Evolutionary conservation across 2,113 vertebrate genomes (phyloP).

Genomic region (Rhagologus leucostigma): DNA sequence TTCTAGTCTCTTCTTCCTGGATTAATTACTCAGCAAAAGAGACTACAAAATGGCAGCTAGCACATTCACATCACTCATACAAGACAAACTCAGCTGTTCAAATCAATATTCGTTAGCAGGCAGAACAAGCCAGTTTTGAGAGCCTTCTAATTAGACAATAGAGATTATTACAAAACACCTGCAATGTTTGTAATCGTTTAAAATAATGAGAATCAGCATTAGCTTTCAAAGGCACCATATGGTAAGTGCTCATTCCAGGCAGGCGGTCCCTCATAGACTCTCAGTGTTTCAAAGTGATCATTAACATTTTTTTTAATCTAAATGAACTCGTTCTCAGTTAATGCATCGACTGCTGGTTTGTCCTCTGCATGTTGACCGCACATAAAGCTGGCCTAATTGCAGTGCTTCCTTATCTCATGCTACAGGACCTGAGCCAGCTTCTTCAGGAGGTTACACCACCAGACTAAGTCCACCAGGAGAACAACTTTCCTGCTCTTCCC

Average conservation of each 20-base stretch:
- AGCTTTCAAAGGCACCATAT: constrained; percentile 78
- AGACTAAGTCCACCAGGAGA: not conserved
- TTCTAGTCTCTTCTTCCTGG: not conserved
- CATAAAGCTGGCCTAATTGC: not conserved
- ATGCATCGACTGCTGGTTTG: constrained; percentile 38
- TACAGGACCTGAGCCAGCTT: not conserved
- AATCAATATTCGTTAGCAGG: constrained; percentile 73
- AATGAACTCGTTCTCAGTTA: constrained; percentile 58
- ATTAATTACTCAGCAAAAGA: constrained; percentile 12
- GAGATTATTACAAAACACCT: constrained; percentile 79
- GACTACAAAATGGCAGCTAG: not conserved
- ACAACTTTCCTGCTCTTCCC: not conserved
- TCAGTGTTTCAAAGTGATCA: constrained; percentile 60
- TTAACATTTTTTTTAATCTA: constrained; percentile 66
- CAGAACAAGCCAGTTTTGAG: constrained; percentile 64
- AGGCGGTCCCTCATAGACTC: constrained; percentile 62
- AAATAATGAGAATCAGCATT: constrained; percentile 83
- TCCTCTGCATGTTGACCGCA: constrained; percentile 16
- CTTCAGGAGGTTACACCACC: not conserved
- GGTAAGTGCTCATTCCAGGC: constrained; percentile 70
- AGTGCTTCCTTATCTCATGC: not conserved
- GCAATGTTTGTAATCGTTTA: constrained; percentile 75
- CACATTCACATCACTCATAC: constrained; percentile 10
- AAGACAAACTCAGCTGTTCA: constrained; percentile 51
- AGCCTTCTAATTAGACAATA: constrained; percentile 76